Base-by-base conservation (phyloP, 2,888 invertebrate species). In the Tortricodes alternella region DNA sequence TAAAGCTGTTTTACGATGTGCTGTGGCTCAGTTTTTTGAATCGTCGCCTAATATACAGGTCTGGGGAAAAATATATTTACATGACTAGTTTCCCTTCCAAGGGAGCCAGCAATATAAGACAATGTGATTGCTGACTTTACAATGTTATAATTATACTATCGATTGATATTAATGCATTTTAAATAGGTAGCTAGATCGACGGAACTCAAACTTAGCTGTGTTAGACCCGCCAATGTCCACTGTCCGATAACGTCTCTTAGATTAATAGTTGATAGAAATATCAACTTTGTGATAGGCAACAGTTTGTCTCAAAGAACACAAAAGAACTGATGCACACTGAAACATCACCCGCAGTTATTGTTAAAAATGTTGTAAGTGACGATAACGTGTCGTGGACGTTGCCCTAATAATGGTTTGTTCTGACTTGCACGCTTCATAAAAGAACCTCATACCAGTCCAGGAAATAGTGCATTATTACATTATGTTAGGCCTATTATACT, bases 381-480 rank as follows among this genome's bases (percentile, higher is more conserved):
- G 44, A 29, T 11, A 19, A 18, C 34, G 11, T 16, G 16, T 27
- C 24, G 27, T 19, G 27, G 44, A 29, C 27, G 27, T 2, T 29
- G 18, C 11, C 27, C 27, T 43, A 15, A 15, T 15, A 24, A 24
- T 24, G 15, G 24, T 41, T 6, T 24, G 15, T 15, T 8, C 7
- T 27, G 15, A 15, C 44, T 5, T 13, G 15, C 13, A 46, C 8
- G 18, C 34, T 15, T 34, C 49, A 19, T 34, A 29, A 49, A 35
- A 19, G 32, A 43, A 39, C 34, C 34, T 41, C 27, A 55, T 41
- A 21, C 43, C 52, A 50, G 44, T 56, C 49, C 50, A 44, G 50
- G 49, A 56, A 56, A 53, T 41, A 56, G 56, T 56, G 55, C 55
- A 55, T 48, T 43, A 46, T 43, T 32, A 49, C 38, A 43, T 49